Conservation (phyloP, 2,113 vertebrate genomes). For the Phrynocephalus versicolor region DNA sequence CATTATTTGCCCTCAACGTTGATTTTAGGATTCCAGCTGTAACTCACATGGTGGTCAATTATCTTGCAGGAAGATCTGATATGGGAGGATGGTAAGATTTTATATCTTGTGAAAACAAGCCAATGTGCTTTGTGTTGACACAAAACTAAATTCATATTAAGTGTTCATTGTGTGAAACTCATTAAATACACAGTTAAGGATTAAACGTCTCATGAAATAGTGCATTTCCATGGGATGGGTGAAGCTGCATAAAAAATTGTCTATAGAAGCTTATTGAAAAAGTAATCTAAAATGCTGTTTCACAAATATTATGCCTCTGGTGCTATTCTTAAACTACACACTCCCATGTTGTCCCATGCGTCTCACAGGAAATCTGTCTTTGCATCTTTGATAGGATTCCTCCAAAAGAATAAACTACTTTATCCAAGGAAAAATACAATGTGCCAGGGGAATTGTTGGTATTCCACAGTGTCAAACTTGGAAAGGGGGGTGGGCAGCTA, state of each 20-base stretch:
- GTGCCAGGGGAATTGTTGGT: not conserved
- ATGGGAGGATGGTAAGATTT: conserved; percentile 12
- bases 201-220: conserved; percentile 21
- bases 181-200: conserved; percentile 44
- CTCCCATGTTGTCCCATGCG: not conserved
- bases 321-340: not conserved
- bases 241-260: conserved; percentile 16
- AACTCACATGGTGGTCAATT: conserved; percentile 36
- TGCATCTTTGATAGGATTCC: not conserved
- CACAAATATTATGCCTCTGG: conserved; percentile 16
- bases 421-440: not conserved
- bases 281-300: conserved; percentile 13
- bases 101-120: conserved; percentile 41
- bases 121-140: conserved; percentile 29
- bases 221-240: conserved; percentile 20
- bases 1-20: conserved; percentile 34
- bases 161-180: conserved; percentile 41
- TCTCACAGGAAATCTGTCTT: not conserved
- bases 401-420: not conserved
- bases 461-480: not conserved
- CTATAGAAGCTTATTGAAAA: conserved; percentile 17
- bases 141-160: conserved; percentile 41
- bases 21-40: conserved; percentile 37
- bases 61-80: conserved; percentile 18
- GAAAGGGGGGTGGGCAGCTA: not conserved